A percentile compares a stretch with the other conserved stretches of the same genome.
Conservation (phyloP, 1,140 invertebrate species). For the Trinorchestia longiramus region DNA sequence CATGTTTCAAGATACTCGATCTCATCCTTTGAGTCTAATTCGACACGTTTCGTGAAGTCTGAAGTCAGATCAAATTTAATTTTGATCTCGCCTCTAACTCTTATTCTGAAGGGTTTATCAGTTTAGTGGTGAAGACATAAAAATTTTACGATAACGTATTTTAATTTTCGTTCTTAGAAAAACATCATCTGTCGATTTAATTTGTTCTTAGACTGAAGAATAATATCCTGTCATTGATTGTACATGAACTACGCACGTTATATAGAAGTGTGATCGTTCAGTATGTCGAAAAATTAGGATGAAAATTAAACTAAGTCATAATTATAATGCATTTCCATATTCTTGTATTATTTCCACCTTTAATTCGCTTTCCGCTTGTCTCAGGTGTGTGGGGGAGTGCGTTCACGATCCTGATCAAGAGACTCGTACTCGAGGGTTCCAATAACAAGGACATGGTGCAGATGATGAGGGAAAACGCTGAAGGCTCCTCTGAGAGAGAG, state of each 20-base stretch:
- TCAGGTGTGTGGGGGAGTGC: slow-evolving; percentile 73
- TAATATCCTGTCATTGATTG: background rate
- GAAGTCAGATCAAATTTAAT: too few species aligned
- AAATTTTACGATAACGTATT: background rate
- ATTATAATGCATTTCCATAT: background rate
- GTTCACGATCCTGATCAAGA: slow-evolving; percentile 73
- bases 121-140: too few species aligned
- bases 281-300: background rate
- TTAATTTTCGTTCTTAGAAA: background rate
- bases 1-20: background rate
- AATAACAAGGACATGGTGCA: slow-evolving; percentile 70
- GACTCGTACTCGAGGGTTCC: slow-evolving; percentile 69
- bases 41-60: background rate
- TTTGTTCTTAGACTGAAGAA: background rate
- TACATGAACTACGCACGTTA: background rate
- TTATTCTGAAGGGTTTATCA: too few species aligned
- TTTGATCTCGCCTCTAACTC: too few species aligned
- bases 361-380: background rate
- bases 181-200: background rate
- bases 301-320: background rate
- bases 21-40: background rate
- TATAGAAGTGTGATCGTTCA: background rate
- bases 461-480: slow-evolving; percentile 70
- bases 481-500: slow-evolving; percentile 55
- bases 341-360: background rate